Evolutionary conservation across 2,113 vertebrate species (phyloP), one percentile per base, ranked within the genome.

Genomic region (Alligator mississippiensis): DNA sequence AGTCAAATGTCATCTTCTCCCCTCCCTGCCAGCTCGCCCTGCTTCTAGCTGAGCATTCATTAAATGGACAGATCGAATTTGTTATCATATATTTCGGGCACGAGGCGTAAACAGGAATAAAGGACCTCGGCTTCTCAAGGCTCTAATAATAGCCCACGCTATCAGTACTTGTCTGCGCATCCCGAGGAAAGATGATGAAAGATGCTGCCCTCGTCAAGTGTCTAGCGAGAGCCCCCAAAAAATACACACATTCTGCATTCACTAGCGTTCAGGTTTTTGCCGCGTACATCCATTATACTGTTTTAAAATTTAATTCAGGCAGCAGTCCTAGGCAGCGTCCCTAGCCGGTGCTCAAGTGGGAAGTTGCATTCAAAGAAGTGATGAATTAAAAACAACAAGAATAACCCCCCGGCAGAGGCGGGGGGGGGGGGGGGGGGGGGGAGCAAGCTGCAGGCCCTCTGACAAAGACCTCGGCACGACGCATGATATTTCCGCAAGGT

Each of bases 1-100:
- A 93, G 90, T 93, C 93, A 95, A 94, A 97, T 89, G 93, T 90
- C 91, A 38, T 80, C 54, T 80, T 96, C 59, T 59, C 81, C 78
- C 8, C 14, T 68, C 83, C 88, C 86, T 62, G 25, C n/a, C 17
- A 77, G 82, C 27, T 58, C 55, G 63, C n/a, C 22, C 60, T 6
- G 6, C 75, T 89, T 57, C 3, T 3, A 64, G 18, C 2, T 34
- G 55, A 89, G 58, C 61, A 88, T 77, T 94, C 89, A 85, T 94
- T 93, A 92, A 82, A 61, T 0, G 5, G 54, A 92, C 58, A 92
- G n/a, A 92, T 77, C 54, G 75, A 88, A 92, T 84, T 90, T 54
- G 24, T 86, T 94, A 28, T 30, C 55, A 54, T 85, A 17, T 76
- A 89, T 47, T 90, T 80, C 30, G 94, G 47, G 47, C 58, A 85